Conservation (phyloP, 92 coral and sea anemone genomes). For the Porites rus region DNA sequence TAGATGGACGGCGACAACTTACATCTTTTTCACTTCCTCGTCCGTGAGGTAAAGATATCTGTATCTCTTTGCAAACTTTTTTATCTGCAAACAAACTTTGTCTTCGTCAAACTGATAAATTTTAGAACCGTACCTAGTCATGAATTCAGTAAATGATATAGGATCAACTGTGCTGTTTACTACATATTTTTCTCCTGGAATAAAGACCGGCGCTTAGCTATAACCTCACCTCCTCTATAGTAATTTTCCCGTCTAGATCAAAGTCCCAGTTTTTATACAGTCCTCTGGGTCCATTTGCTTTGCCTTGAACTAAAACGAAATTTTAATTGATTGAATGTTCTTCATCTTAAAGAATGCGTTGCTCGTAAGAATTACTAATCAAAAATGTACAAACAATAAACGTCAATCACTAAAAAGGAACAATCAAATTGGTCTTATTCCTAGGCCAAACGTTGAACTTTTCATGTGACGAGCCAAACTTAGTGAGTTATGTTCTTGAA, state of each 20-base stretch:
- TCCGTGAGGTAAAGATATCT: conserved; percentile 78
- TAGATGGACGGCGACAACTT: conserved; percentile 22
- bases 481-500: no score
- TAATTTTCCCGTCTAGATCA: conserved; percentile 81
- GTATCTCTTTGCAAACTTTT: conserved; percentile 83
- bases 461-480: no score
- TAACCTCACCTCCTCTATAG: conserved; percentile 80
- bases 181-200: neutral
- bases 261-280: conserved; percentile 88
- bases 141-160: no score
- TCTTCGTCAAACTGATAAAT: no score
- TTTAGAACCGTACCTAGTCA: no score
- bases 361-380: no score
- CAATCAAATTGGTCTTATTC: no score
- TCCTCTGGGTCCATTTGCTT: conserved; percentile 88
- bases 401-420: no score
- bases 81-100: conserved; percentile 57
- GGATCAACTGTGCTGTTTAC: no score
- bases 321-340: neutral
- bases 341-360: no score
- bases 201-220: neutral
- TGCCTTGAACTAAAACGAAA: conserved; percentile 73
- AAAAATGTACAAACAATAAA: no score
- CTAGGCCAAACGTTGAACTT: no score
- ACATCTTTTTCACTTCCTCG: conserved; percentile 83